phyloP scores from a whole-genome alignment of 2,888 invertebrate genomes.

The Drosophila rellima region DNA sequence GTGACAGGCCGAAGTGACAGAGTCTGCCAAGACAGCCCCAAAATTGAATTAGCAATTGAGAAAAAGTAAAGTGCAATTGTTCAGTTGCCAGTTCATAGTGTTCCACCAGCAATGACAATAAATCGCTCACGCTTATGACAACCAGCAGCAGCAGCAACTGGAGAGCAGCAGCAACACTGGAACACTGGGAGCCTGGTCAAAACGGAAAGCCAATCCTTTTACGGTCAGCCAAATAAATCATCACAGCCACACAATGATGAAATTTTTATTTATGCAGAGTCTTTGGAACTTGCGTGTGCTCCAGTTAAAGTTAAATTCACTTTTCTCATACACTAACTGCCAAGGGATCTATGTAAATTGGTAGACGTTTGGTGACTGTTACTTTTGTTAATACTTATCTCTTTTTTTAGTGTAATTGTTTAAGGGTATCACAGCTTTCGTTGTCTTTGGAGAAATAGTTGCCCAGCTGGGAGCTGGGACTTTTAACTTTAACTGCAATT shows the following conservation, averaged over 20 bases:
- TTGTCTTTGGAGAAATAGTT: conserved; percentile 8
- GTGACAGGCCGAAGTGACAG: conserved; percentile 68
- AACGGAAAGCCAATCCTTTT: conserved; percentile 71
- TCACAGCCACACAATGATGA: conserved; percentile 83
- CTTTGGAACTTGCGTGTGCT: conserved; percentile 66
- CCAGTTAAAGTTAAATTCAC: conserved; percentile 78
- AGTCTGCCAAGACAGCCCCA: conserved; percentile 48
- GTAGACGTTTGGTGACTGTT: neutral
- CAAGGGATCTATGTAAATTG: neutral
- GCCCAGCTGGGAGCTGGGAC: conserved; percentile 23
- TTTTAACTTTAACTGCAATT: conserved; percentile 51
- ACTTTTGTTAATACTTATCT: neutral
- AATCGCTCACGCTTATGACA: conserved; percentile 84
- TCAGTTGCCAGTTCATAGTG: conserved; percentile 55
- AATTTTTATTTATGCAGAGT: conserved; percentile 83
- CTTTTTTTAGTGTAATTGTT: neutral
- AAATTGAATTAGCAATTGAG: conserved; percentile 79
- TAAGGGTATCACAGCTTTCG: conserved; percentile 36
- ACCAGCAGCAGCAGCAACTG: conserved; percentile 32
- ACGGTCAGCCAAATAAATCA: conserved; percentile 83
- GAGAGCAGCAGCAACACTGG: conserved; percentile 7
- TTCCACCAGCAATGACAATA: conserved; percentile 77
- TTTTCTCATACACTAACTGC: conserved; percentile 51
- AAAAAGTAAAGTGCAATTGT: conserved; percentile 64
- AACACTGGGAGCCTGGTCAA: conserved; percentile 47